These are phyloP conservation scores for Stichodactyla helianthus DNA, from an alignment of 64 coral and sea anemone genomes.

Conservation along the genomic window DNA sequence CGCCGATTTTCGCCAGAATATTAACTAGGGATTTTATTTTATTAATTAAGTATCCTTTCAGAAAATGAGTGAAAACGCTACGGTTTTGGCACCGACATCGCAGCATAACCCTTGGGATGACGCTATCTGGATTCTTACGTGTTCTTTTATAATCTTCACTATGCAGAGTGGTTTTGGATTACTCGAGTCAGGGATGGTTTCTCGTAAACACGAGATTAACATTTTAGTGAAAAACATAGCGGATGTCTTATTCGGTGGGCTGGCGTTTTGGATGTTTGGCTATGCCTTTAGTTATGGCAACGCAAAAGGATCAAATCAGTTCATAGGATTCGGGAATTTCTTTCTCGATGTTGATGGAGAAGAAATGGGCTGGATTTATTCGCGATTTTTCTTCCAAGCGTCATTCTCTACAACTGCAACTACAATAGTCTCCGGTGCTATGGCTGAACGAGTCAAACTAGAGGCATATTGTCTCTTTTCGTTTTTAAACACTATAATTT, in stretches of 20 bases:
- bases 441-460: slow-evolving; percentile 78
- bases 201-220: slow-evolving; percentile 79
- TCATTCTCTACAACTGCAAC: slow-evolving; percentile 83
- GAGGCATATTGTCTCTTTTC: slow-evolving; percentile 74
- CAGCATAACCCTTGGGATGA: slow-evolving; percentile 48
- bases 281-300: slow-evolving; percentile 65
- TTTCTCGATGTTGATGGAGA: slow-evolving; percentile 57
- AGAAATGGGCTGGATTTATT: slow-evolving; percentile 50
- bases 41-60: background rate
- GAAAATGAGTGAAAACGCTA: background rate
- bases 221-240: slow-evolving; percentile 75
- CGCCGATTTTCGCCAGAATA: background rate
- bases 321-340: slow-evolving; percentile 60
- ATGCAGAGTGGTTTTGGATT: slow-evolving; percentile 84
- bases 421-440: slow-evolving; percentile 72
- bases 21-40: background rate
- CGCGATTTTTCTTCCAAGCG: slow-evolving; percentile 69
- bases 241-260: slow-evolving; percentile 72
- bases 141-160: slow-evolving; percentile 80
- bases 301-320: slow-evolving; percentile 31
- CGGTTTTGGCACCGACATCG: background rate
- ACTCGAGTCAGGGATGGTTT: slow-evolving; percentile 81
- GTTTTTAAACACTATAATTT: slow-evolving; percentile 63
- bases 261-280: slow-evolving; percentile 82
- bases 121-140: slow-evolving; percentile 72